Percentiles rank a stretch among this genome's conserved stretches.
Evolutionary conservation across 1,140 invertebrate genomes (phyloP).

Genomic region (Caenorhabditis elegans): DNA sequence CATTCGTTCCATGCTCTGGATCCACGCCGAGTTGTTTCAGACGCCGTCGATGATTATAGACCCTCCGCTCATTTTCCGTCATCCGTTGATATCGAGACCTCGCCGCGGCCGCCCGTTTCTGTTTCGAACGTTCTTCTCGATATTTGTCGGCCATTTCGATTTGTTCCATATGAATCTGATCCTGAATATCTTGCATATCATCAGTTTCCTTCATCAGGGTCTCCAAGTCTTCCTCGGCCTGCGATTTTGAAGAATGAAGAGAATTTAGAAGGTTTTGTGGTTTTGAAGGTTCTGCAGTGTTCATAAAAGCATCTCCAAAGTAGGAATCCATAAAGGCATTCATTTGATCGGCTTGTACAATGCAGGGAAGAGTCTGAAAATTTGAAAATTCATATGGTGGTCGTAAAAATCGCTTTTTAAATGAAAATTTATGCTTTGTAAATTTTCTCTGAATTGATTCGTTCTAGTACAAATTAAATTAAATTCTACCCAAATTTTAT

Average conservation of each 20-base stretch:
- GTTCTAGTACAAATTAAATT: too few relatives aligned
- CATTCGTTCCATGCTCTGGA: neutral
- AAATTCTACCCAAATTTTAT: too few relatives aligned
- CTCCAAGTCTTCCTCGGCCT: neutral
- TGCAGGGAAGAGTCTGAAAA: neutral
- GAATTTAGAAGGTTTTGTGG: neutral
- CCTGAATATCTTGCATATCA: neutral
- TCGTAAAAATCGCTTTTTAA: too few relatives aligned
- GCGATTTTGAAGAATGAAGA: neutral
- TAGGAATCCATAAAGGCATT: slow-evolving; percentile 38
- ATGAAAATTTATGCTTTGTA: too few relatives aligned
- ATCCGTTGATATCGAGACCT: slow-evolving; percentile 35
- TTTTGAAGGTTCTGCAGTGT: neutral
- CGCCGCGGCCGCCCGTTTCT: slow-evolving; percentile 31
- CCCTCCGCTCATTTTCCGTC: slow-evolving; percentile 28
- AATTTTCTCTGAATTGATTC: too few relatives aligned
- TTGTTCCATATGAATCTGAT: neutral
- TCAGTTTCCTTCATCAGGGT: neutral
- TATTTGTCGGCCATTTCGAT: neutral
- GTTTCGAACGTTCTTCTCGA: neutral
- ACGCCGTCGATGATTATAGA: slow-evolving; percentile 44
- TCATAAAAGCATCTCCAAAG: neutral
- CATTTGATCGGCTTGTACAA: slow-evolving; percentile 11
- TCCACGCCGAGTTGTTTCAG: slow-evolving; percentile 30
- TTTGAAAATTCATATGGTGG: neutral